These are phyloP conservation scores for Halcyon chelicuti DNA, from an alignment of 2,797 vertebrate genomes.

Conservation along the genomic window DNA sequence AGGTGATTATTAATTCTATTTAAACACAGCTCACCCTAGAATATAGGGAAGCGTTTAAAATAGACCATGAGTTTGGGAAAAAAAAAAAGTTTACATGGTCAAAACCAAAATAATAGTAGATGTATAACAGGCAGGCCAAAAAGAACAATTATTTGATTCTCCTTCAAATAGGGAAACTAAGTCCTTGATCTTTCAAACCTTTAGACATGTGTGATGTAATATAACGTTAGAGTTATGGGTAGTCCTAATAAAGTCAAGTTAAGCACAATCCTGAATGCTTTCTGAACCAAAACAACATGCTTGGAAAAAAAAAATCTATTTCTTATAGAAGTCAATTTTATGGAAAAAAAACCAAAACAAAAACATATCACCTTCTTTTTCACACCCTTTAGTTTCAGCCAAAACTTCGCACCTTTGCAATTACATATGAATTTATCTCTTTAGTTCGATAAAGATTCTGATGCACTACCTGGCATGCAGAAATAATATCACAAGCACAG, in stretches of 20 bases:
- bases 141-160: neutral
- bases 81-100: neutral
- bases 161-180: constrained; percentile 8
- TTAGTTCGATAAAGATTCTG: constrained; percentile 3
- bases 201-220: neutral
- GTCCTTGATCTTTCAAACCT: neutral
- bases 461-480: constrained; percentile 26
- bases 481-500: constrained; percentile 9
- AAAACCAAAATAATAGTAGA: neutral
- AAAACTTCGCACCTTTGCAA: constrained; percentile 1
- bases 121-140: neutral
- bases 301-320: neutral
- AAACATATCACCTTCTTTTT: neutral
- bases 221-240: neutral
- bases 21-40: constrained; percentile 4
- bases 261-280: neutral
- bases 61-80: neutral
- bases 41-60: neutral
- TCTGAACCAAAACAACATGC: neutral
- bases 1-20: neutral
- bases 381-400: neutral
- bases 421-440: constrained; percentile 7
- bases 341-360: neutral
- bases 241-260: neutral
- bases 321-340: neutral